Conservation (phyloP, 2,888 invertebrate species). For the Exocentrus adspersus region DNA sequence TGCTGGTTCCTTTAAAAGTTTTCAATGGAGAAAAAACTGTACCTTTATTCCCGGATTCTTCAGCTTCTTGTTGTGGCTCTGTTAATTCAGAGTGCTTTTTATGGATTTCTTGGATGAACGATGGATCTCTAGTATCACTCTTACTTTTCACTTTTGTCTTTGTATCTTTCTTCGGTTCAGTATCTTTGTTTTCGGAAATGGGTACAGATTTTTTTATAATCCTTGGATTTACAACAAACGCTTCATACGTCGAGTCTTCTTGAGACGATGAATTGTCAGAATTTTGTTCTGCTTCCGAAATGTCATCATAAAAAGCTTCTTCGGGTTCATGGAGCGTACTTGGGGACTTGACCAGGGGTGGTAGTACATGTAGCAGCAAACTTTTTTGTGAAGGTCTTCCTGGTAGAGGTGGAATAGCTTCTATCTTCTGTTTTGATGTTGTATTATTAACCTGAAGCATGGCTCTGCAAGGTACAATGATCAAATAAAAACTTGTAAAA, state of each 20-base stretch:
- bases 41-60: too few species aligned
- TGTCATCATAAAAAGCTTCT: slow-evolving; percentile 5
- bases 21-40: not conserved
- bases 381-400: not conserved
- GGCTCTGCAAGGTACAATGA: not conserved
- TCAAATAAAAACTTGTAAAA: not conserved
- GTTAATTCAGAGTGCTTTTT: too few species aligned
- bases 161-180: not conserved
- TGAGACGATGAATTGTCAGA: slow-evolving; percentile 9
- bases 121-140: too few species aligned
- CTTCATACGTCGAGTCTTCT: slow-evolving; percentile 3
- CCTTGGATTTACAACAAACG: not conserved
- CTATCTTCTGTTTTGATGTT: too few species aligned
- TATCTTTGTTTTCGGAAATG: not conserved
- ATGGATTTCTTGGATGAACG: too few species aligned
- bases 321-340: not conserved
- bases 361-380: not conserved
- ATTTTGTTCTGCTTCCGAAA: not conserved
- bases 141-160: not conserved
- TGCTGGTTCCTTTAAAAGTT: not conserved
- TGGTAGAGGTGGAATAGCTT: not conserved
- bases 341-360: not conserved
- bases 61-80: too few species aligned
- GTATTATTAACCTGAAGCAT: too few species aligned
- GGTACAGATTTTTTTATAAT: not conserved